These are phyloP conservation scores for Apostichopus leukothele DNA, from an alignment of 53 echinoderm and acorn worm species.

Conservation along the genomic window DNA sequence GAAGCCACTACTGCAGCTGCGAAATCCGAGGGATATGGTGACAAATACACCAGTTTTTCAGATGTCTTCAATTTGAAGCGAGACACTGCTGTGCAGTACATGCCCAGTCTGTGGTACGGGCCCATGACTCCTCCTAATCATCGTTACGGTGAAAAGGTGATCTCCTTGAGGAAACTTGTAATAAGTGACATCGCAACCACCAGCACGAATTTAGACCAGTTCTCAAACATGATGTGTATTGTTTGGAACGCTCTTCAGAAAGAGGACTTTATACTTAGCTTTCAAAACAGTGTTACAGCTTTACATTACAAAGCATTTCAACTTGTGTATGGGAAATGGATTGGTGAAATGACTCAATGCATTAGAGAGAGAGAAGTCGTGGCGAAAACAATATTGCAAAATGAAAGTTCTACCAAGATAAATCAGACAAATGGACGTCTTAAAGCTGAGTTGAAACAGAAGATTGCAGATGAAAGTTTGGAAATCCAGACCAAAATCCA, in stretches of 20 bases:
- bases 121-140: slow-evolving; percentile 45
- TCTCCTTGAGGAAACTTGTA: neutral
- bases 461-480: neutral
- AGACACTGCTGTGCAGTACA: slow-evolving; percentile 6
- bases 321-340: slow-evolving; percentile 41
- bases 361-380: slow-evolving; percentile 17
- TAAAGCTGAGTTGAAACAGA: neutral
- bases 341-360: slow-evolving; percentile 33
- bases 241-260: slow-evolving; percentile 43
- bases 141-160: slow-evolving; percentile 31
- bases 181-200: neutral
- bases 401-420: neutral
- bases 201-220: neutral
- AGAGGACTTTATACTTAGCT: slow-evolving; percentile 36
- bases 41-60: slow-evolving; percentile 7
- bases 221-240: neutral
- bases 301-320: slow-evolving; percentile 35
- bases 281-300: slow-evolving; percentile 9
- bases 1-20: slow-evolving; percentile 20
- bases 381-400: neutral
- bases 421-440: neutral
- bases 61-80: slow-evolving; percentile 35
- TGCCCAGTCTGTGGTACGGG: slow-evolving; percentile 38
- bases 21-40: slow-evolving; percentile 2
- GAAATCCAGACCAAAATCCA: neutral